phyloP scores from a whole-genome alignment of 2,888 invertebrate genomes.

The Callyntrura guangdongensis region DNA sequence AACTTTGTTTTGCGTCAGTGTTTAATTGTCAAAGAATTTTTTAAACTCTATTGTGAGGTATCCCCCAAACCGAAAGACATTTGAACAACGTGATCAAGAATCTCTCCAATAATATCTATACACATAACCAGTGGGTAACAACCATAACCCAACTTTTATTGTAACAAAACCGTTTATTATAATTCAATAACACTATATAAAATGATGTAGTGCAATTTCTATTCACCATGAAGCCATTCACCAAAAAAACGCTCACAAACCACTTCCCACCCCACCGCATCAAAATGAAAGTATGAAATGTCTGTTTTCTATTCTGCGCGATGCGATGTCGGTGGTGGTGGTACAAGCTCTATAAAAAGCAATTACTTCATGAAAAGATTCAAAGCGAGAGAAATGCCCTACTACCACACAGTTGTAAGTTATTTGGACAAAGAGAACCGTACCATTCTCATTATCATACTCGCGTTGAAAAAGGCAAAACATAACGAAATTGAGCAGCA shows the following conservation, averaged over 20 bases:
- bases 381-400: conserved; percentile 35
- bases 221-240: too few species aligned
- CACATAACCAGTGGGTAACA: too few species aligned
- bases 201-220: too few species aligned
- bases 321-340: not conserved
- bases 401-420: not conserved
- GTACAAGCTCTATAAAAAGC: conserved; percentile 50
- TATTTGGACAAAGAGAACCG: not conserved
- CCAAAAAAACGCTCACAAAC: conserved; percentile 22
- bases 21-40: too few species aligned
- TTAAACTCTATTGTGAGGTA: too few species aligned
- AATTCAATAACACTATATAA: too few species aligned
- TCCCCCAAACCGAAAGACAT: too few species aligned
- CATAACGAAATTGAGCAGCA: conserved; percentile 74
- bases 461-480: conserved; percentile 49
- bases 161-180: too few species aligned
- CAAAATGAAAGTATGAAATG: not conserved
- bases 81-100: too few species aligned
- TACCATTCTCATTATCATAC: conserved; percentile 4
- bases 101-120: too few species aligned
- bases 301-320: not conserved
- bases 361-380: conserved; percentile 62
- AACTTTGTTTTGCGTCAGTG: too few species aligned
- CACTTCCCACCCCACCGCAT: not conserved
- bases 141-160: too few species aligned